phyloP scores from a whole-genome alignment of 2,888 invertebrate genomes.

The Thymelicus lineola region DNA sequence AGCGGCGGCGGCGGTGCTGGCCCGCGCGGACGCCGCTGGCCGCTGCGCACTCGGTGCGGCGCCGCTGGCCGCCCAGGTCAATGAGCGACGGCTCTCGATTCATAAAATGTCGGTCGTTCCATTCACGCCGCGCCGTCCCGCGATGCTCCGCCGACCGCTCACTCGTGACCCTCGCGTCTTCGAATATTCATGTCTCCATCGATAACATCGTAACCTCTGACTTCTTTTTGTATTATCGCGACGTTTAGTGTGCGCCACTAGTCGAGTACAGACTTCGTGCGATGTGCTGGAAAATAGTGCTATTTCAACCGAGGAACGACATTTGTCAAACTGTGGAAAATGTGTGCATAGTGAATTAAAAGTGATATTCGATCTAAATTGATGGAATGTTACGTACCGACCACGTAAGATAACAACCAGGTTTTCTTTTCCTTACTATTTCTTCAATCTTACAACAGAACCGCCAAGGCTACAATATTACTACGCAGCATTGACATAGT shows the following conservation, averaged over 20 bases:
- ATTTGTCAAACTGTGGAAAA: constrained; percentile 70
- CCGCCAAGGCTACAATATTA: constrained; percentile 4
- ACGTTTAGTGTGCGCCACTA: constrained; percentile 76
- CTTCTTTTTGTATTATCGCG: constrained; percentile 82
- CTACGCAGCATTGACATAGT: constrained; percentile 8
- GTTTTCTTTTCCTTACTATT: constrained; percentile 44
- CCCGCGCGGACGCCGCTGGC: constrained; percentile 63
- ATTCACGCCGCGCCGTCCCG: constrained; percentile 81
- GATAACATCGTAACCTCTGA: constrained; percentile 84
- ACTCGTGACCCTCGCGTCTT: constrained; percentile 85
- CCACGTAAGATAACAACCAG: constrained; percentile 74
- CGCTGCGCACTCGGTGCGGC: constrained; percentile 60
- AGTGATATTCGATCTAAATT: constrained; percentile 68
- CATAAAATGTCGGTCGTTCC: constrained; percentile 84
- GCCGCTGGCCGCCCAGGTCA: constrained; percentile 64
- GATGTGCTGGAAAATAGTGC: constrained; percentile 78
- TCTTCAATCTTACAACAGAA: constrained; percentile 9
- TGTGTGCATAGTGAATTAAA: constrained; percentile 75
- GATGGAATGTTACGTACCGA: constrained; percentile 71
- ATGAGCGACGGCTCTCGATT: constrained; percentile 82
- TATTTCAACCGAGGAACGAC: constrained; percentile 63
- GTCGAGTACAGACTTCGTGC: constrained; percentile 72
- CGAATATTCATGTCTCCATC: constrained; percentile 84
- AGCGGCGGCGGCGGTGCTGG: constrained; percentile 50
- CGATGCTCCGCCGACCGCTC: constrained; percentile 79